Evolutionary conservation across 2,888 invertebrate species (phyloP), one percentile per base, ranked within the genome.

Genomic region (Dasypolia templi): DNA sequence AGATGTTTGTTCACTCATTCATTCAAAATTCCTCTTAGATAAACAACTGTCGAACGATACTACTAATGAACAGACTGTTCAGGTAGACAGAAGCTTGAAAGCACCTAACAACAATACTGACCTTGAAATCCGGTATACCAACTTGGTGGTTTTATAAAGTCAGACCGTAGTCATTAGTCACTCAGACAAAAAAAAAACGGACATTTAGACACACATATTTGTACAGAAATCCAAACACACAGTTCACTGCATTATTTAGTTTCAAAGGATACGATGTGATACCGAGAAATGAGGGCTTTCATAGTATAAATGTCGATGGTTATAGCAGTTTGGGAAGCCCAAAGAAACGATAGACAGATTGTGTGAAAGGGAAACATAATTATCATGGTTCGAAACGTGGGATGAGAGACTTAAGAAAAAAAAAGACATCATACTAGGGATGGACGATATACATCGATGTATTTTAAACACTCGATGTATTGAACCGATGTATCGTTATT

Each of bases 61-160:
- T 6, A 32, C 14, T 75, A 81, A 58, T 75, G 44, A 49, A 53
- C 14, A 32, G n/a, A 63, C 39, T 46, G 44, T 51, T 75, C 22
- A 39, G 3, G 22, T 61, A 72, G 29, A 61, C 5, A 63, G 39
- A 58, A 46, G 9, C 6, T 29, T 59, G 44, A 62, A 61, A 70
- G 46, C 49, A 44, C 26, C 46, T 63, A 65, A 49, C 61, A 61
- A 77, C 72, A 49, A 19, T 32, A 58, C 22, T 29, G 66, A 64
- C 79, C 79, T 83, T 67, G 58, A 59, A 51, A 79, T 32, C 67
- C 35, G 29, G 63, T 67, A 66, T 51, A 72, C 3, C 1, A 32
- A 58, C 46, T 71, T 58, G 44, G 29, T 82, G 22, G 35, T 5
- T 66, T 29, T 62, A 42, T 51, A 56, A 32, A 68, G 73, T 58